Evolutionary conservation across 2,113 vertebrate genomes (phyloP).

Genomic region (Lycaon pictus): DNA sequence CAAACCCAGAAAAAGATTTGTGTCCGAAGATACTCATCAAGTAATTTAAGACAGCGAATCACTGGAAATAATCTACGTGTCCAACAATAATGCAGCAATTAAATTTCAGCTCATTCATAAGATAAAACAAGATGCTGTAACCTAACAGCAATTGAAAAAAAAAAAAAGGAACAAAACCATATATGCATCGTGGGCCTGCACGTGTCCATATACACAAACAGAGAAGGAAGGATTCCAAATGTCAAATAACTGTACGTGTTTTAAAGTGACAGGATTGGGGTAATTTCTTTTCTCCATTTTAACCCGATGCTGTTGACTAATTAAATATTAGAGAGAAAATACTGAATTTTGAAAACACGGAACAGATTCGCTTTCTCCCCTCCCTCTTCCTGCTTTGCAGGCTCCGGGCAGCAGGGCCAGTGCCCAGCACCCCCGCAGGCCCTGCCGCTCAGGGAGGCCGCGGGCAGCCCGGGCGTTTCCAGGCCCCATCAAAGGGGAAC

Average conservation of each 20-base stretch:
- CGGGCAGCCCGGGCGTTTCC: not conserved
- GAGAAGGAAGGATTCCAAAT: not conserved
- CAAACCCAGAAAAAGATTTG: slow-evolving; percentile 5
- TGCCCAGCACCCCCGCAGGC: not conserved
- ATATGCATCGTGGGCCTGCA: rapidly evolving
- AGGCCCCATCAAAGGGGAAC: not conserved
- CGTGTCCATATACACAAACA: not conserved
- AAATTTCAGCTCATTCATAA: not conserved
- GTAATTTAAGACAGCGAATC: not conserved
- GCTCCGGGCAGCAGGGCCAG: not conserved
- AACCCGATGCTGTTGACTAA: not conserved
- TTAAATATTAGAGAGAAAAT: not conserved
- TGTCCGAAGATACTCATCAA: not conserved
- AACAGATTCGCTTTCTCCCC: not conserved
- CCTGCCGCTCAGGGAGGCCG: not conserved
- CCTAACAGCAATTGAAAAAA: not conserved
- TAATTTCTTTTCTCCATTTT: slow-evolving; percentile 17
- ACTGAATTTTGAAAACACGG: not conserved
- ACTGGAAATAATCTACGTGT: not conserved
- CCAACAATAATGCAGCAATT: not conserved
- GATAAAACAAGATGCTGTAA: not conserved
- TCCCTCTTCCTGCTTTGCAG: not conserved
- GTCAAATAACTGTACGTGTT: not conserved
- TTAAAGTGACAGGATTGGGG: not conserved
- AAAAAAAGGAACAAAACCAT: not conserved